Evolutionary conservation across 2,113 vertebrate genomes (phyloP), one percentile per base, ranked within the genome.

Genomic region (Alexandromys fortis): DNA sequence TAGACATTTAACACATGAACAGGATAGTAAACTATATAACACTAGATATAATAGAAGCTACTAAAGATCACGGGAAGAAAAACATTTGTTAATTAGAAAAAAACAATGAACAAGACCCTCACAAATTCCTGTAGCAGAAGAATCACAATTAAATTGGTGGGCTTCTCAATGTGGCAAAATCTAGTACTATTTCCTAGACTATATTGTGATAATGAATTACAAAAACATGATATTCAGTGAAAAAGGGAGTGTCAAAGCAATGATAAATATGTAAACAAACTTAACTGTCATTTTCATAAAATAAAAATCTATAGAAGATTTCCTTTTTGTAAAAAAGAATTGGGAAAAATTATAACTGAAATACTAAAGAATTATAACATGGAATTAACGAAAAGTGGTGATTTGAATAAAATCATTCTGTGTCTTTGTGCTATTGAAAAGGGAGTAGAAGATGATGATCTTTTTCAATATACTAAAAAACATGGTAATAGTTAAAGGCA

Each of bases 391-490:
- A 61, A 49, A 58, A 21, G 10, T 7, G 1, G 5, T 83, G 16
- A 82, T 65, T 90, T 83, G 55, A 81, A 97, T 77, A 35, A 55
- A 92, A 94, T 3, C 10, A 3, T 77, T 94, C 28, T 89, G 87
- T 35, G 14, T 88, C 8, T 22, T 78, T 78, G 4, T 89, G 72
- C 52, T 83, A 78, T 85, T 91, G 68, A 85, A 89, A 52, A 89
- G 2, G 33, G 26, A 88, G 5, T 21, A 73, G 5, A 76, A 86
- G 21, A 26, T 42, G 91, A 73, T 85, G 61, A 81, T 85, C 81
- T 38, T 76, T 96, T 93, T 86, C 88, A 58, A 70, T 2, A 76
- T 86, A 49, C 86, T 52, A 96, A 73, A 93, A 42, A 42, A 33
- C 30, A 52, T 45, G n/a, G 16, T 78, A 90, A 90, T 81, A 63